These are phyloP conservation scores for Lasiommata megera DNA, from an alignment of 2,888 invertebrate genomes.

Conservation along the genomic window DNA sequence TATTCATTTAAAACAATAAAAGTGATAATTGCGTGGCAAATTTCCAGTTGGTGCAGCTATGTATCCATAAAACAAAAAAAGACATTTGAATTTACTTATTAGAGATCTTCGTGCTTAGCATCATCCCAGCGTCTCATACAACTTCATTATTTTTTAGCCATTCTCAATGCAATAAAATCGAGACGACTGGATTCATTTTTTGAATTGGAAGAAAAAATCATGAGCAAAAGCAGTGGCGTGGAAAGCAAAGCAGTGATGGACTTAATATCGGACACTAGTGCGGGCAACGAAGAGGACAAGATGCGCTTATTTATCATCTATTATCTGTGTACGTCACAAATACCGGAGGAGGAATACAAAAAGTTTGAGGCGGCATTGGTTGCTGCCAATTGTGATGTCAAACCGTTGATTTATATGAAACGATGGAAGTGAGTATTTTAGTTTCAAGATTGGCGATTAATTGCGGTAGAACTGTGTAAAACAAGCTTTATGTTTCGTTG, in stretches of 20 bases:
- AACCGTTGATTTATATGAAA: slow-evolving; percentile 93
- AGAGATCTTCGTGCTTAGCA: too few species aligned
- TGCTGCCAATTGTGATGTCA: slow-evolving; percentile 92
- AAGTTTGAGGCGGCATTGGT: slow-evolving; percentile 90
- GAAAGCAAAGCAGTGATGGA: slow-evolving; percentile 93
- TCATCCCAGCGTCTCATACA: too few species aligned
- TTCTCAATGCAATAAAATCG: slow-evolving; percentile 91
- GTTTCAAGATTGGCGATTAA: background rate
- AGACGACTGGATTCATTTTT: slow-evolving; percentile 97
- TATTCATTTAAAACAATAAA: too few species aligned
- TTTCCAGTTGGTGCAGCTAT: too few species aligned
- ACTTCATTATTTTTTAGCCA: slow-evolving; percentile 64
- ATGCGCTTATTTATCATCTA: slow-evolving; percentile 95
- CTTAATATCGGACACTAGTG: slow-evolving; percentile 91
- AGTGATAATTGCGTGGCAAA: too few species aligned
- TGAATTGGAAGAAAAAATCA: slow-evolving; percentile 98
- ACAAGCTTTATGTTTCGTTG: too few species aligned
- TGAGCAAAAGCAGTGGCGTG: slow-evolving; percentile 89
- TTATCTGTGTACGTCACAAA: slow-evolving; percentile 91
- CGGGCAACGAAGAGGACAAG: slow-evolving; percentile 95
- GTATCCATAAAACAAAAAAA: too few species aligned
- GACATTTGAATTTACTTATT: too few species aligned
- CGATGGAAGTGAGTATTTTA: slow-evolving; percentile 89
- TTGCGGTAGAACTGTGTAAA: too few species aligned
- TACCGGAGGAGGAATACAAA: slow-evolving; percentile 91